phyloP scores from a whole-genome alignment of 2,113 vertebrate species.

The Pungitius pungitius region DNA sequence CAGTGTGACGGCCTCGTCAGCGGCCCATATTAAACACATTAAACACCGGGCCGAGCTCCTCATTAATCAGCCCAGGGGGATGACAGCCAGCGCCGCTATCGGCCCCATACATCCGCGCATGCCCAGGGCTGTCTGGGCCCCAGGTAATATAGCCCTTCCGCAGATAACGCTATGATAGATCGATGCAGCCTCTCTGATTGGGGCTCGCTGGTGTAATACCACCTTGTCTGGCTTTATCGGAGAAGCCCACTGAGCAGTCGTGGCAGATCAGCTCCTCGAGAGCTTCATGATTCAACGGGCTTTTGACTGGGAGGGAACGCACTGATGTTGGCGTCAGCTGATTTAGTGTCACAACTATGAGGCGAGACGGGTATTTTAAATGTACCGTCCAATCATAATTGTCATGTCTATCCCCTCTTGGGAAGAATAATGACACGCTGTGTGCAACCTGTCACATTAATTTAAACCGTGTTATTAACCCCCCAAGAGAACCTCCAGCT shows the following conservation, averaged over 20 bases:
- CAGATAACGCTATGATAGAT: conserved; percentile 83
- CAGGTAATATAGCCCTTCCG: conserved; percentile 76
- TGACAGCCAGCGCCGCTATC: conserved; percentile 77
- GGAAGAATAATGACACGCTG: conserved; percentile 52
- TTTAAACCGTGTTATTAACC: conserved; percentile 53
- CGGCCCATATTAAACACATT: conserved; percentile 83
- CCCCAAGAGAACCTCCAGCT: conserved; percentile 36
- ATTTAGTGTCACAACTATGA: conserved; percentile 48
- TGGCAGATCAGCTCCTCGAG: conserved; percentile 60
- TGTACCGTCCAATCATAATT: conserved; percentile 40
- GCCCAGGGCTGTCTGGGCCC: conserved; percentile 69
- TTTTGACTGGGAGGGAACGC: conserved; percentile 53
- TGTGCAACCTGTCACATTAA: conserved; percentile 57
- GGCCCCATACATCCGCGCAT: conserved; percentile 71
- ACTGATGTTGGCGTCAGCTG: conserved; percentile 41
- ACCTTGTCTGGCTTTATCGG: conserved; percentile 77
- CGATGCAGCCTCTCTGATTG: conserved; percentile 74
- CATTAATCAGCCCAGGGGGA: conserved; percentile 80
- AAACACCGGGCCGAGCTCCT: conserved; percentile 73
- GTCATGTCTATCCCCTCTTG: conserved; percentile 35
- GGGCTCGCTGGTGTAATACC: conserved; percentile 78
- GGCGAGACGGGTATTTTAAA: conserved; percentile 49
- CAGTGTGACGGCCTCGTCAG: conserved; percentile 76
- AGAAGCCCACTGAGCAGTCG: conserved; percentile 54
- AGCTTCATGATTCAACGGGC: conserved; percentile 49